Percentiles rank a stretch among this genome's conserved stretches.
phyloP scores from a whole-genome alignment of 2,888 invertebrate species.

The Tanytarsus gracilentus region DNA sequence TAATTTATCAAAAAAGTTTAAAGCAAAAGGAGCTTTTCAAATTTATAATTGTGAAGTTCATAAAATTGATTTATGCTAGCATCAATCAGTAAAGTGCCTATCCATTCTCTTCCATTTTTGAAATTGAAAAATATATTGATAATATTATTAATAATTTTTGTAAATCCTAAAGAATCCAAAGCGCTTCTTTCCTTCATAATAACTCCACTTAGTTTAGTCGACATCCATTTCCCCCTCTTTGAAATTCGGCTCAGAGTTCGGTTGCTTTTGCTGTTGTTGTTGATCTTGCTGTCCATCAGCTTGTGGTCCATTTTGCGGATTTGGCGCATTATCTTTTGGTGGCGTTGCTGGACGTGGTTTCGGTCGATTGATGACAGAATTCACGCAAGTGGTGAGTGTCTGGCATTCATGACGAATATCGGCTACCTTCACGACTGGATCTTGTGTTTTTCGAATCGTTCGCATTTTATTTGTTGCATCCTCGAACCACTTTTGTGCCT shows the following conservation, averaged over 20 bases:
- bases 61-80: no score
- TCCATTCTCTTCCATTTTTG: no score
- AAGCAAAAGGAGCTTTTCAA: no score
- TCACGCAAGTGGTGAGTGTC: constrained; percentile 46
- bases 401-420: constrained; percentile 73
- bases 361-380: constrained; percentile 79
- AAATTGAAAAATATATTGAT: no score
- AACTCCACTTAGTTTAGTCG: background rate
- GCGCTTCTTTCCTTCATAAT: no score
- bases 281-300: background rate
- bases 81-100: no score
- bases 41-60: no score
- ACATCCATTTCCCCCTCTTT: constrained; percentile 12
- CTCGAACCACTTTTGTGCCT: constrained; percentile 76
- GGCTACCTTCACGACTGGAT: constrained; percentile 66
- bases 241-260: background rate
- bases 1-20: no score
- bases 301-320: background rate
- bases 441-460: constrained; percentile 56
- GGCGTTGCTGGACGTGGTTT: constrained; percentile 71
- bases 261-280: background rate
- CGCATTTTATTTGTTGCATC: constrained; percentile 58
- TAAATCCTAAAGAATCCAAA: no score
- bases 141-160: no score
- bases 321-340: constrained; percentile 35